Evolutionary conservation across 2,888 invertebrate genomes (phyloP).

Genomic region (Platycheirus albimanus): DNA sequence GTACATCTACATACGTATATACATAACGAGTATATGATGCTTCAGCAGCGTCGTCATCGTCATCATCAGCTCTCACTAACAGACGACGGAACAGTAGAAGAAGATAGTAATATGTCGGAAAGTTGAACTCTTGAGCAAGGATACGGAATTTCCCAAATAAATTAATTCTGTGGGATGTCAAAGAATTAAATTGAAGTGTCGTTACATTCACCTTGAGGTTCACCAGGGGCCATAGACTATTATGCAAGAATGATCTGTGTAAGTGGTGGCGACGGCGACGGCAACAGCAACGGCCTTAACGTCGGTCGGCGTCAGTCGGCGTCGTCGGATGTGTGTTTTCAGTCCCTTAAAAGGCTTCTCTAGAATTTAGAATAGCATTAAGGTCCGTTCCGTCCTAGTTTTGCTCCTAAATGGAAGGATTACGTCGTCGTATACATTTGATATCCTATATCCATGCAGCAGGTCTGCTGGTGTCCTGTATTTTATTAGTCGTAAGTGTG

Average conservation of each 20-base stretch:
- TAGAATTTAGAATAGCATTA: conserved; percentile 12
- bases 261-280: no score
- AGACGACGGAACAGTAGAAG: neutral
- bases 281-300: no score
- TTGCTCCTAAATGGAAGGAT: conserved; percentile 19
- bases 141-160: conserved; percentile 30
- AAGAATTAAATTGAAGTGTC: conserved; percentile 63
- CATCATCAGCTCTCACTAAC: neutral
- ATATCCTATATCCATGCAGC: neutral
- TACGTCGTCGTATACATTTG: neutral
- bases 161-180: conserved; percentile 64
- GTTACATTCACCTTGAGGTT: conserved; percentile 54
- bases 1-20: neutral
- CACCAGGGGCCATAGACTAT: conserved; percentile 42
- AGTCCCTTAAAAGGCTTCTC: conserved; percentile 22
- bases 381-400: neutral
- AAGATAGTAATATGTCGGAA: conserved; percentile 23
- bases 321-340: neutral
- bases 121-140: conserved; percentile 5
- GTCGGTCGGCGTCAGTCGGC: no score
- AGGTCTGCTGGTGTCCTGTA: conserved; percentile 26
- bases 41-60: conserved; percentile 1
- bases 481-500: conserved; percentile 27
- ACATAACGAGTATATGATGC: neutral
- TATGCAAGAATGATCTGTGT: conserved; percentile 21